A percentile compares a stretch with the other conserved stretches of the same genome.
phyloP scores from a whole-genome alignment of 2,888 invertebrate genomes.

The Acronicta alni region DNA sequence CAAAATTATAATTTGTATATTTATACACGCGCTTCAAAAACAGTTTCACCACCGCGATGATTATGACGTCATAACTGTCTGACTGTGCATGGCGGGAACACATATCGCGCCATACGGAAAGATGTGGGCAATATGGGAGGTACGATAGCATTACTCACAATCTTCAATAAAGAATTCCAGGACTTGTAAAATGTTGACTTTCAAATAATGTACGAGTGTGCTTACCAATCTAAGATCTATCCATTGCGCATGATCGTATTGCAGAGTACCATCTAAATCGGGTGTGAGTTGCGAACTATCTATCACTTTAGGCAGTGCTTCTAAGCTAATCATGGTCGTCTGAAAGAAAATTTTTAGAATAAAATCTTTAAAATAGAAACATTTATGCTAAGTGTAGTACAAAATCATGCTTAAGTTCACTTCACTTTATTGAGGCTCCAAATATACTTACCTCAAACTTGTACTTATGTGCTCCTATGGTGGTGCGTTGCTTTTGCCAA shows the following conservation, averaged over 20 bases:
- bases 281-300: slow-evolving; percentile 97
- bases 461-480: slow-evolving; percentile 99
- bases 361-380: background rate
- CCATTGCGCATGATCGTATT: slow-evolving; percentile 99
- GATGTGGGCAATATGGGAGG: slow-evolving; percentile 41
- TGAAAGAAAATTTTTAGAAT: slow-evolving; percentile 74
- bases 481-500: slow-evolving; percentile 99
- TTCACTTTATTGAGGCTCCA: background rate
- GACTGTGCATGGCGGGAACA: slow-evolving; percentile 29
- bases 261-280: slow-evolving; percentile 97
- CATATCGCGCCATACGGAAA: slow-evolving; percentile 32
- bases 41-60: slow-evolving; percentile 37
- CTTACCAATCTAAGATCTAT: slow-evolving; percentile 95
- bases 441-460: slow-evolving; percentile 95
- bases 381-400: background rate
- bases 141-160: slow-evolving; percentile 47
- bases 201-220: slow-evolving; percentile 28
- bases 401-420: background rate
- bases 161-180: slow-evolving; percentile 38
- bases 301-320: slow-evolving; percentile 97
- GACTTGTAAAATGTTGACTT: slow-evolving; percentile 20
- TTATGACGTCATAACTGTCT: slow-evolving; percentile 42
- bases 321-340: slow-evolving; percentile 98
- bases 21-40: slow-evolving; percentile 32
- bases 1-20: slow-evolving; percentile 32